Conservation (phyloP, 2,113 vertebrate species). For the Coptodon rendalli region DNA sequence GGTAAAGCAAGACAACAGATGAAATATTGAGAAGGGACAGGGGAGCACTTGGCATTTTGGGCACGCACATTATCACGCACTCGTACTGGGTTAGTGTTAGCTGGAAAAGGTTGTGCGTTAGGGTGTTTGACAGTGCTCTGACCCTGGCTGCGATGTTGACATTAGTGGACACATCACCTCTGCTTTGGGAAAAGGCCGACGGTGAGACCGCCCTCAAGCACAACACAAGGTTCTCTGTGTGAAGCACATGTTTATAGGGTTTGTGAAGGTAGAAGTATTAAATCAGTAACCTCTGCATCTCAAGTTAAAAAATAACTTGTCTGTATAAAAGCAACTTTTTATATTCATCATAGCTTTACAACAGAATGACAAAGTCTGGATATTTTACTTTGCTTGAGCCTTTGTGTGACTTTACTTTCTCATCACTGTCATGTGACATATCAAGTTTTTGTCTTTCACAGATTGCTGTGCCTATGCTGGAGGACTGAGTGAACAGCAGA, state of each 20-base stretch:
- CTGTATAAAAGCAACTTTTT: background rate
- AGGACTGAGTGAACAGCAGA: background rate
- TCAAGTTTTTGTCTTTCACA: slow-evolving; percentile 15
- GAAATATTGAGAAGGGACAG: slow-evolving; percentile 5
- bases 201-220: slow-evolving; percentile 36
- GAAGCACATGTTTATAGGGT: background rate
- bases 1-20: background rate
- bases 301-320: background rate
- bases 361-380: background rate
- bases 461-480: background rate
- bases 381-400: background rate
- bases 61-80: slow-evolving; percentile 28
- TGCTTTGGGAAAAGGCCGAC: slow-evolving; percentile 53
- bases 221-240: slow-evolving; percentile 8
- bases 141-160: slow-evolving; percentile 51
- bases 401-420: slow-evolving; percentile 9
- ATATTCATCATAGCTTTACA: background rate
- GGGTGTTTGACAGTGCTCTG: slow-evolving; percentile 54
- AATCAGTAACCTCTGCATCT: background rate
- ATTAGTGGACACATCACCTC: slow-evolving; percentile 63
- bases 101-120: slow-evolving; percentile 61
- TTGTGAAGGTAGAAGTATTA: background rate
- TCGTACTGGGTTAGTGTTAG: slow-evolving; percentile 25
- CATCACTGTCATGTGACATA: background rate
- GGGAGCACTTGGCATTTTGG: slow-evolving; percentile 52